Conservation (phyloP, 1,140 invertebrate species). For the Manduca sexta region DNA sequence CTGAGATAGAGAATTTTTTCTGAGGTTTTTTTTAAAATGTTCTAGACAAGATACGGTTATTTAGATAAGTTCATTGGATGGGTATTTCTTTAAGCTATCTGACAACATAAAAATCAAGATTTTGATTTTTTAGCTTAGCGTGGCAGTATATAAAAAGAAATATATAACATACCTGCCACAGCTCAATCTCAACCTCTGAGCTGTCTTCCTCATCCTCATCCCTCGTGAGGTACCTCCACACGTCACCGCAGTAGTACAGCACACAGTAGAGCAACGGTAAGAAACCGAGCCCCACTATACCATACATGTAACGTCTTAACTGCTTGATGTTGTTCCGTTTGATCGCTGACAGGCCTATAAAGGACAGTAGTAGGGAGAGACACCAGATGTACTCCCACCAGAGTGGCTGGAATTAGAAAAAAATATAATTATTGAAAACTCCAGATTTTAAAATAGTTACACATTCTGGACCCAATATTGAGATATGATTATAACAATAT, state of each 20-base stretch:
- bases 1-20: no score
- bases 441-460: no score
- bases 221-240: slow-evolving; percentile 84
- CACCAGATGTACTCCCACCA: slow-evolving; percentile 98
- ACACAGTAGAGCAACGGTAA: slow-evolving; percentile 87
- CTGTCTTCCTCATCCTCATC: slow-evolving; percentile 77
- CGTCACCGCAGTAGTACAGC: slow-evolving; percentile 87
- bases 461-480: no score
- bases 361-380: slow-evolving; percentile 86
- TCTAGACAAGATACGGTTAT: no score
- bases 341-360: slow-evolving; percentile 89
- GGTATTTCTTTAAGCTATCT: no score
- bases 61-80: no score
- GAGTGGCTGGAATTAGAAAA: slow-evolving; percentile 76
- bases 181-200: slow-evolving; percentile 77
- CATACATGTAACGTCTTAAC: slow-evolving; percentile 88
- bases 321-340: slow-evolving; percentile 86
- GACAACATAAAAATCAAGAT: no score
- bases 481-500: no score
- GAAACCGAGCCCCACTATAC: slow-evolving; percentile 85
- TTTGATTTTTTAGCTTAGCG: no score
- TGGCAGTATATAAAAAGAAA: no score
- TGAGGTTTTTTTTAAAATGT: no score
- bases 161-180: slow-evolving; percentile 82
- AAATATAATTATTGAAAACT: not conserved